Percentiles rank a stretch among this genome's conserved stretches.
phyloP scores from a whole-genome alignment of 2,797 vertebrate species.

The Sebastes nivosus region DNA sequence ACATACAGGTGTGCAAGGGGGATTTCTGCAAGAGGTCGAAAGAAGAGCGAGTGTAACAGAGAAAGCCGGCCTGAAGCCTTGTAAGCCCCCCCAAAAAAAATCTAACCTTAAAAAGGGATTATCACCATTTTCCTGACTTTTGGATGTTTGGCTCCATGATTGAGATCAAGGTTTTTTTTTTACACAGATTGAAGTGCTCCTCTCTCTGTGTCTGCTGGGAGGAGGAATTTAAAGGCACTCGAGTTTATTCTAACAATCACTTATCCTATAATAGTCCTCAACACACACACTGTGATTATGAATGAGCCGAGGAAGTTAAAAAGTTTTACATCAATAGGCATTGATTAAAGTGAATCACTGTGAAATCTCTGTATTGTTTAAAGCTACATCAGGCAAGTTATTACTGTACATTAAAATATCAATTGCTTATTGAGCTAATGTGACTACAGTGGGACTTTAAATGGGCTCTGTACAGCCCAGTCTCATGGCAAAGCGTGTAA shows the following conservation, averaged over 20 bases:
- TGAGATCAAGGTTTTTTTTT: constrained; percentile 13
- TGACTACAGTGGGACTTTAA: background rate
- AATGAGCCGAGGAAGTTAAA: constrained; percentile 12
- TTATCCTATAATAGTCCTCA: background rate
- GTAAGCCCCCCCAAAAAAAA: constrained; percentile 3
- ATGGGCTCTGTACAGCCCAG: no score
- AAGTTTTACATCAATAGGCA: constrained; percentile 2
- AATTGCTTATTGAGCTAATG: background rate
- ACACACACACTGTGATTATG: constrained; percentile 14
- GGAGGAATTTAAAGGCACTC: constrained; percentile 8
- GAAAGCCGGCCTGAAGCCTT: constrained; percentile 16
- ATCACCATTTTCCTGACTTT: constrained; percentile 22
- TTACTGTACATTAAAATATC: constrained; percentile 5
- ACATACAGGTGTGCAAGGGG: constrained; percentile 21
- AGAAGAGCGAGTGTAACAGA: constrained; percentile 1
- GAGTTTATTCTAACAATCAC: constrained; percentile 9
- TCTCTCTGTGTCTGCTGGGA: constrained; percentile 14
- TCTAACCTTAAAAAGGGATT: constrained; percentile 31
- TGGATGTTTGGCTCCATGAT: constrained; percentile 27
- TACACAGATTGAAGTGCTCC: constrained; percentile 5
- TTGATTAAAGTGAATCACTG: constrained; percentile 16
- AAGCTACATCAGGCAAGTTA: background rate
- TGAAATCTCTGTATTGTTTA: constrained; percentile 13
- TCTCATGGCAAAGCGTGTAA: no score
- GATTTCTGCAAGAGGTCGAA: constrained; percentile 37